phyloP scores from a whole-genome alignment of 1,140 invertebrate species.

The Rhynchophorus ferrugineus region DNA sequence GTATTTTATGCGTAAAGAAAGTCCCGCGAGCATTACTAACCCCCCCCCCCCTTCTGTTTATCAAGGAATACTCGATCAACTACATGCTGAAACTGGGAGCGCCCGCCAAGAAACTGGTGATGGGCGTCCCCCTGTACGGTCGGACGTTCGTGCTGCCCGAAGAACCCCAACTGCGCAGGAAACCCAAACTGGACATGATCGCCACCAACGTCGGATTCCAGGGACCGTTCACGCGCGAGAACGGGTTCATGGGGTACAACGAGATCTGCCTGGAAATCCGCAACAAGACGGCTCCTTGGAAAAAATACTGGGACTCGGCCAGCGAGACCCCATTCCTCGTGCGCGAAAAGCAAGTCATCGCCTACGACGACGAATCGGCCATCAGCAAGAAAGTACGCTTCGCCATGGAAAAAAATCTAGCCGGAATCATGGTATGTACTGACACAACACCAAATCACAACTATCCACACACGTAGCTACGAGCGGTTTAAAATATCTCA shows the following conservation, averaged over 20 bases:
- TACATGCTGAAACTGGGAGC: slow-evolving; percentile 66
- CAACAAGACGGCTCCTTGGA: slow-evolving; percentile 46
- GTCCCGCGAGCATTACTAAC: too few relatives aligned
- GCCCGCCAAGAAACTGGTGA: slow-evolving; percentile 63
- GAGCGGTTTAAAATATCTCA: not conserved
- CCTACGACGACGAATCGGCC: slow-evolving; percentile 57
- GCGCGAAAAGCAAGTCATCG: slow-evolving; percentile 49
- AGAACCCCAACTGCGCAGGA: slow-evolving; percentile 27
- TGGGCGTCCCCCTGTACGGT: slow-evolving; percentile 80
- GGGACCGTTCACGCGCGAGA: slow-evolving; percentile 71
- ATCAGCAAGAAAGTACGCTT: slow-evolving; percentile 57
- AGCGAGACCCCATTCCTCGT: slow-evolving; percentile 53
- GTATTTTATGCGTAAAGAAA: too few relatives aligned
- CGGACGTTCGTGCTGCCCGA: slow-evolving; percentile 59
- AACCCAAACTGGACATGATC: slow-evolving; percentile 42
- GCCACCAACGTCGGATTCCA: slow-evolving; percentile 53
- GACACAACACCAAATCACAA: not conserved
- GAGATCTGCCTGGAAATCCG: slow-evolving; percentile 62
- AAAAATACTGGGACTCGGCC: slow-evolving; percentile 51
- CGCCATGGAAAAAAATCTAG: slow-evolving; percentile 55
- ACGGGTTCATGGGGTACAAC: slow-evolving; percentile 83
- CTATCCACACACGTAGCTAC: too few relatives aligned
- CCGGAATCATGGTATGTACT: slow-evolving; percentile 58
- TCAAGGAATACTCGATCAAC: slow-evolving; percentile 63
- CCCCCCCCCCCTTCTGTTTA: too few relatives aligned